phyloP scores from a whole-genome alignment of 2,797 vertebrate genomes.

The Parauchenoglanis punctatus region DNA sequence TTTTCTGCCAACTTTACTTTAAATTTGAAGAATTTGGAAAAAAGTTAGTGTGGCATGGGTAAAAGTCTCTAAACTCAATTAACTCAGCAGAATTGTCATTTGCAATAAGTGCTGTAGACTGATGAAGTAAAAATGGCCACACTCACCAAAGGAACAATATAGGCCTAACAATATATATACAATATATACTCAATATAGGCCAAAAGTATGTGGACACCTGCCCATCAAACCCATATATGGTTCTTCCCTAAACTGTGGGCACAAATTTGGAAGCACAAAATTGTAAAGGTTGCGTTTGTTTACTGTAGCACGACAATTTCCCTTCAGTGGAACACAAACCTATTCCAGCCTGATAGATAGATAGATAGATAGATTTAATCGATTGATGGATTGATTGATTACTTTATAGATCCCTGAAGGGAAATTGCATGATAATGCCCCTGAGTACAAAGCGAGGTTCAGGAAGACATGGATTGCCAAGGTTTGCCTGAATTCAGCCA shows the following conservation, averaged over 20 bases:
- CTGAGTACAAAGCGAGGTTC: neutral
- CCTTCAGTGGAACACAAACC: neutral
- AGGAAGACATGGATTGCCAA: neutral
- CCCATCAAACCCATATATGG: neutral
- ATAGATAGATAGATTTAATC: no score
- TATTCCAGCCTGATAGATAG: neutral
- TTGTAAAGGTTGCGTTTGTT: neutral
- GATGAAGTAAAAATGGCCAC: neutral
- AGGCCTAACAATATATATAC: no score
- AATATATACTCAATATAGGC: neutral
- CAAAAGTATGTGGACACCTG: neutral
- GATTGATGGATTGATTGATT: no score
- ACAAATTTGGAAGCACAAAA: neutral
- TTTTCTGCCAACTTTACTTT: neutral
- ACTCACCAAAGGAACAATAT: neutral
- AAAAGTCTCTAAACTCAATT: neutral
- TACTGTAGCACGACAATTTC: neutral
- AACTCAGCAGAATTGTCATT: neutral
- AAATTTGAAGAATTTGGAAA: neutral
- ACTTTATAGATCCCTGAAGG: no score
- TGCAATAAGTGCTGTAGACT: neutral
- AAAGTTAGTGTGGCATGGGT: neutral
- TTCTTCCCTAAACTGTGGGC: neutral
- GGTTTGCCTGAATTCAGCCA: neutral
- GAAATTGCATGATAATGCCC: neutral